phyloP scores from a whole-genome alignment of 2,797 vertebrate genomes.

The Halcyon leucocephala region DNA sequence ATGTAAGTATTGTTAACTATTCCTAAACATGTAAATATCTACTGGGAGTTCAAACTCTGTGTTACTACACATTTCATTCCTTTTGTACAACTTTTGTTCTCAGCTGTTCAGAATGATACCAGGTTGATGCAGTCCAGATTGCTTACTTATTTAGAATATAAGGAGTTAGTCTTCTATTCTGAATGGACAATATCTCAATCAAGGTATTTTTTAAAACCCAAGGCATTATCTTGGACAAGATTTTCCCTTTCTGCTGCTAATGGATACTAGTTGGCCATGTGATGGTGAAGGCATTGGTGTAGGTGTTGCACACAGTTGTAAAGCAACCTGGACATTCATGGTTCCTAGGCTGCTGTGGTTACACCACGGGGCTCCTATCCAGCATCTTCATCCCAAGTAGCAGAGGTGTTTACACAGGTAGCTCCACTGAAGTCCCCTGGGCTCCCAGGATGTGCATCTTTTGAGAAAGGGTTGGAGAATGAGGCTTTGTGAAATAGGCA shows the following conservation, averaged over 20 bases:
- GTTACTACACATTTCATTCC: neutral
- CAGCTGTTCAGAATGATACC: neutral
- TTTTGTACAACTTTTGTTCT: neutral
- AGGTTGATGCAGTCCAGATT: neutral
- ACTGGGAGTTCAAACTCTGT: neutral
- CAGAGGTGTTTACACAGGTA: neutral
- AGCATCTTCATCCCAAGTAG: neutral
- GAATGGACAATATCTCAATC: neutral
- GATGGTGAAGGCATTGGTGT: neutral
- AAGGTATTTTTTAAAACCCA: neutral
- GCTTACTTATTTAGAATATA: neutral
- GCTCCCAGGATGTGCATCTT: neutral
- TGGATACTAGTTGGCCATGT: neutral
- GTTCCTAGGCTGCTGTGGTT: neutral
- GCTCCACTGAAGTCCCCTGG: neutral
- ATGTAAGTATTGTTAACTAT: neutral
- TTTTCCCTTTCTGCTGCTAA: neutral
- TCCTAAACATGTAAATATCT: neutral
- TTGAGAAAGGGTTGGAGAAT: neutral
- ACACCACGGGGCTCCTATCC: rapidly evolving
- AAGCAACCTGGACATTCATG: neutral
- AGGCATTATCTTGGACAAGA: neutral
- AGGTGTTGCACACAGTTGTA: neutral
- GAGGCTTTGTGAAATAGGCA: neutral
- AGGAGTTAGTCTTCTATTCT: neutral